Percentiles rank a stretch among this genome's conserved stretches.
Evolutionary conservation across 92 coral and sea anemone species (phyloP).

Genomic region (Palythoa grandiflora): DNA sequence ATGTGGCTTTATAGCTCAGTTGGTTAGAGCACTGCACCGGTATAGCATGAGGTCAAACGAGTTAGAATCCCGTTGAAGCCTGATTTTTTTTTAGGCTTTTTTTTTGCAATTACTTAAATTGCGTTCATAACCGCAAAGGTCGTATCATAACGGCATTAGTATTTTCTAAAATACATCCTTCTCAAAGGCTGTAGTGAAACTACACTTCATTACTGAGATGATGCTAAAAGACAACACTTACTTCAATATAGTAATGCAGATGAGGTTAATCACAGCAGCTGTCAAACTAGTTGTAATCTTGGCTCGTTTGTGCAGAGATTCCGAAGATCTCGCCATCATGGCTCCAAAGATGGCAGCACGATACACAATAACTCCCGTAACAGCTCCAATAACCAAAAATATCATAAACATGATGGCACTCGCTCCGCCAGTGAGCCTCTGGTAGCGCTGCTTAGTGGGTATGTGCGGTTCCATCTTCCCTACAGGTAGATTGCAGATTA

Average conservation of each 20-base stretch:
- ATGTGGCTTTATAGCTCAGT: too few species aligned
- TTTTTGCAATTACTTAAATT: too few species aligned
- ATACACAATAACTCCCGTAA: constrained; percentile 89
- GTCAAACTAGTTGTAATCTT: constrained; percentile 85
- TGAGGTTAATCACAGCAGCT: constrained; percentile 89
- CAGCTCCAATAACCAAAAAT: constrained; percentile 78
- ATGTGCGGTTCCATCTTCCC: constrained; percentile 85
- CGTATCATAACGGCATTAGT: too few species aligned
- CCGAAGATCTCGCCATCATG: constrained; percentile 59
- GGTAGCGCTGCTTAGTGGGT: constrained; percentile 73
- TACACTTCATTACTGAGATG: too few species aligned
- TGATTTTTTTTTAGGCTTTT: too few species aligned
- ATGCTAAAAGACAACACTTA: neutral
- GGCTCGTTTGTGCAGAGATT: constrained; percentile 63
- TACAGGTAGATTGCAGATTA: neutral
- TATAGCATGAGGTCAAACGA: too few species aligned
- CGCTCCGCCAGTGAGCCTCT: constrained; percentile 77
- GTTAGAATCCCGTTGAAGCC: too few species aligned
- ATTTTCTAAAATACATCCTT: constrained; percentile 43
- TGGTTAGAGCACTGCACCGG: too few species aligned
- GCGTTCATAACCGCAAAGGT: too few species aligned
- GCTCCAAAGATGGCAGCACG: constrained; percentile 89
- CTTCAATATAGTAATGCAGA: constrained; percentile 82
- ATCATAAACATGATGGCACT: constrained; percentile 86
- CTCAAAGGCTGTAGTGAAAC: constrained; percentile 62